phyloP scores from a whole-genome alignment of 2,797 vertebrate genomes.

The Poeciliopsis paucimaculata region DNA sequence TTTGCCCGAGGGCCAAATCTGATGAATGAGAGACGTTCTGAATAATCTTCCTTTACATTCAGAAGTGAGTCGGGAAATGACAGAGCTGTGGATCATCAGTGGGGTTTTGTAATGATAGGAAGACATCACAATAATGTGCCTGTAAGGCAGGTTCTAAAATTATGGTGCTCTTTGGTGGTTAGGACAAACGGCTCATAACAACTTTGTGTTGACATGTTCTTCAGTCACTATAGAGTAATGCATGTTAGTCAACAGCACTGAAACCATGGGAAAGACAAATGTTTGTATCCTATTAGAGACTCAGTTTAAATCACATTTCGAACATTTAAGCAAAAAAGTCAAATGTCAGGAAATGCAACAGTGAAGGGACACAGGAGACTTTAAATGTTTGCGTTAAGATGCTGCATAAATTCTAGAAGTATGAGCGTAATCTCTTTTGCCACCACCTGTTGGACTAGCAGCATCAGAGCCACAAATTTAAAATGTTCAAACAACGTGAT shows the following conservation, averaged over 20 bases:
- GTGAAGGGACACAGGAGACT: background rate
- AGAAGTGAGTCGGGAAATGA: conserved; percentile 52
- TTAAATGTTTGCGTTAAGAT: background rate
- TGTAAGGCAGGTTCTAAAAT: conserved; percentile 21
- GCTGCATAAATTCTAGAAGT: background rate
- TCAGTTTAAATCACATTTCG: background rate
- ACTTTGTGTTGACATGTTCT: background rate
- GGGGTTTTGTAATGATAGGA: conserved; percentile 46
- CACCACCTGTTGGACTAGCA: background rate
- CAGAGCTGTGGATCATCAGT: background rate
- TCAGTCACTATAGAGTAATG: background rate
- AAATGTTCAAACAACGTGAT: background rate
- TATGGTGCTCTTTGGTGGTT: conserved; percentile 28
- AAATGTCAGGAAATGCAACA: background rate
- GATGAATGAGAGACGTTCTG: background rate
- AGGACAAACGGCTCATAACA: background rate
- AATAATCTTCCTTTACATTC: background rate
- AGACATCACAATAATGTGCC: conserved; percentile 22
- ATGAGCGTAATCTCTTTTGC: background rate
- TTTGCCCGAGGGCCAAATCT: background rate
- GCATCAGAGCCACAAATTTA: background rate
- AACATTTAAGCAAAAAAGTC: background rate
- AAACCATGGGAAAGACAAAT: background rate
- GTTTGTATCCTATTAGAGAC: background rate
- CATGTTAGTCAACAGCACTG: background rate